phyloP scores from a whole-genome alignment of 2,888 invertebrate species.

The Lysandra coridon region DNA sequence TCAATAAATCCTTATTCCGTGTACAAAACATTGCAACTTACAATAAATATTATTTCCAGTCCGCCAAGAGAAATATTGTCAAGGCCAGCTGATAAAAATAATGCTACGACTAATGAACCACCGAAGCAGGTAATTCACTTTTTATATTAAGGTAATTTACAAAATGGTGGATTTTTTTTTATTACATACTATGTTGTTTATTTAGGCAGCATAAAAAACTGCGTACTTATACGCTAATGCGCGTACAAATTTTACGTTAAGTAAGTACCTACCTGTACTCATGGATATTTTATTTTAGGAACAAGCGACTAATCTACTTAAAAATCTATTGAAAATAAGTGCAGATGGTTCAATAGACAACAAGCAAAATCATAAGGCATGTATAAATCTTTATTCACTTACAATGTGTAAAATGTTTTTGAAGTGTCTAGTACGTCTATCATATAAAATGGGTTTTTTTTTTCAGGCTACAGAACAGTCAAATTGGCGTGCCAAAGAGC shows the following conservation, averaged over 20 bases:
- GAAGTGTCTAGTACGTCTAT: too few relatives aligned
- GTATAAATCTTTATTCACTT: slow-evolving; percentile 26
- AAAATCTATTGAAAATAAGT: slow-evolving; percentile 69
- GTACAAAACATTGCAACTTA: too few relatives aligned
- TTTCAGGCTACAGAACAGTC: slow-evolving; percentile 42
- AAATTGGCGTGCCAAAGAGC: slow-evolving; percentile 38
- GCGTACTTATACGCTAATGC: too few relatives aligned
- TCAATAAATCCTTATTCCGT: too few relatives aligned
- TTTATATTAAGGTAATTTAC: not conserved
- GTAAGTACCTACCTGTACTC: not conserved
- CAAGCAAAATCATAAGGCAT: slow-evolving; percentile 58
- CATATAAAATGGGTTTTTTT: too few relatives aligned
- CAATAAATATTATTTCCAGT: slow-evolving; percentile 44
- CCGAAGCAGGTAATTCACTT: slow-evolving; percentile 43
- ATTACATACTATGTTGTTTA: too few relatives aligned
- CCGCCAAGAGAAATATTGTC: slow-evolving; percentile 60
- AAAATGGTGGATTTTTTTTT: too few relatives aligned
- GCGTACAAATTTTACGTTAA: too few relatives aligned
- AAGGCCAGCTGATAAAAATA: slow-evolving; percentile 46
- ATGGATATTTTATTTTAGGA: slow-evolving; percentile 49
- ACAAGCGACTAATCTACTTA: slow-evolving; percentile 63
- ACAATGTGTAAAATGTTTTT: not conserved
- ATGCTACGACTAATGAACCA: slow-evolving; percentile 39
- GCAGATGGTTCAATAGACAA: slow-evolving; percentile 53
- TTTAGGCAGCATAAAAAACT: too few relatives aligned